A percentile compares a stretch with the other conserved stretches of the same genome.
These are phyloP conservation scores for Coelopa frigida DNA, from an alignment of 1,140 invertebrate genomes.

Conservation along the genomic window DNA sequence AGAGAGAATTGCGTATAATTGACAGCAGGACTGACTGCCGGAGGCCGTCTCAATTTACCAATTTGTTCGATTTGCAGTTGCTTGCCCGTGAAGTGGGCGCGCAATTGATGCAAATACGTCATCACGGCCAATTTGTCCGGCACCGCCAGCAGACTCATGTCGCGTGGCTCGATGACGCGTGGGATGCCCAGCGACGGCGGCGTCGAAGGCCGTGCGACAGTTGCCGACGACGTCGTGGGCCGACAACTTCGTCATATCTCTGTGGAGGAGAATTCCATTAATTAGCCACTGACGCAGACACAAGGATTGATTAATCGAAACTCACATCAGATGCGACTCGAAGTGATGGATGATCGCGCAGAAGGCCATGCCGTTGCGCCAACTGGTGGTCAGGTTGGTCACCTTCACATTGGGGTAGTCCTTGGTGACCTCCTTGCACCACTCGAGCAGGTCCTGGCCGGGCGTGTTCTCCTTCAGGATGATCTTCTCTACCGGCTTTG, in stretches of 20 bases:
- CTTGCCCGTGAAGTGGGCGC: constrained; percentile 83
- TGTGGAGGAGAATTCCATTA: constrained; percentile 52
- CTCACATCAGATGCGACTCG: constrained; percentile 83
- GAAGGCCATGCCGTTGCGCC: constrained; percentile 87
- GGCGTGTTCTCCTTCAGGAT: constrained; percentile 54
- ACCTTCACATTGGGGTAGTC: constrained; percentile 81
- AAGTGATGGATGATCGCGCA: constrained; percentile 89
- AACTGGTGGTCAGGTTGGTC: constrained; percentile 84
- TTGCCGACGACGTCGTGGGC: constrained; percentile 84
- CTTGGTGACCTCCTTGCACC: constrained; percentile 85
- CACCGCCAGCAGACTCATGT: constrained; percentile 83
- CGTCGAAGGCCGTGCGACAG: constrained; percentile 86
- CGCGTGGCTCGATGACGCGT: constrained; percentile 81
- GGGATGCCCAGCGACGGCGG: constrained; percentile 82
- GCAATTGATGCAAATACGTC: constrained; percentile 90
- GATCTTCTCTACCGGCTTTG: constrained; percentile 40
- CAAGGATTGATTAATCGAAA: constrained; percentile 16
- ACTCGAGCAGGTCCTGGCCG: constrained; percentile 82
- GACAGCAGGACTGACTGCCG: too few relatives aligned
- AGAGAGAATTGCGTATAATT: too few relatives aligned
- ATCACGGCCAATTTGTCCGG: constrained; percentile 92
- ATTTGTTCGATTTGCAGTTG: constrained; percentile 77
- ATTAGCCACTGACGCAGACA: too few relatives aligned
- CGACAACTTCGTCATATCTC: constrained; percentile 73
- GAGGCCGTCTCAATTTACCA: constrained; percentile 49